A percentile compares a stretch with the other conserved stretches of the same genome.
phyloP scores from a whole-genome alignment of 2,113 vertebrate species.

The Mustelus asterias region DNA sequence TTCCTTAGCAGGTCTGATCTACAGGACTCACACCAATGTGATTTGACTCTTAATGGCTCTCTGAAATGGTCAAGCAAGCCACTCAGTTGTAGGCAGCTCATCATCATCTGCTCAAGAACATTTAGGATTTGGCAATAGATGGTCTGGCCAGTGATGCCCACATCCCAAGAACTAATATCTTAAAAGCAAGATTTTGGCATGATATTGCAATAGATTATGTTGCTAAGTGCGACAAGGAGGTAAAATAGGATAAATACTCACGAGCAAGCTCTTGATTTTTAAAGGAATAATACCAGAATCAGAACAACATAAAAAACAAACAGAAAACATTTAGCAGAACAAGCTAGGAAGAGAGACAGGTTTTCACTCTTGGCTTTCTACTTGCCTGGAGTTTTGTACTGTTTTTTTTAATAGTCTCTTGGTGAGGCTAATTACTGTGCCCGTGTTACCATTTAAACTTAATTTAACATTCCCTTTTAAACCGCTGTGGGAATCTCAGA shows the following conservation, averaged over 20 bases:
- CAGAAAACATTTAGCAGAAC: background rate
- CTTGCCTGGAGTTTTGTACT: background rate
- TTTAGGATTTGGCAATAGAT: no score
- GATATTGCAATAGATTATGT: background rate
- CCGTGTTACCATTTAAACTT: background rate
- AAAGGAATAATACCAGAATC: background rate
- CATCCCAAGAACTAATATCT: background rate
- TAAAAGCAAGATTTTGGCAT: background rate
- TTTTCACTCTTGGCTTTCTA: background rate
- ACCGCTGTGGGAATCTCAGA: background rate
- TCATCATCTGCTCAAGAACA: no score
- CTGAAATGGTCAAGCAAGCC: no score
- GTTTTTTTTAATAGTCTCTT: background rate
- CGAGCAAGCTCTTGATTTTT: background rate
- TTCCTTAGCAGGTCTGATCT: no score
- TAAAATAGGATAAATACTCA: background rate
- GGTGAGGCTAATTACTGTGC: background rate
- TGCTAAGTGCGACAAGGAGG: background rate
- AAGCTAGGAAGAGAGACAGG: background rate
- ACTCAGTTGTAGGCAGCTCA: no score
- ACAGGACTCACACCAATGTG: no score
- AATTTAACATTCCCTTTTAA: background rate
- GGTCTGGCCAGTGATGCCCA: no score
- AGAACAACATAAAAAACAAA: background rate
- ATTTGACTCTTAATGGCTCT: no score